Evolutionary conservation across 2,888 invertebrate species (phyloP).

Genomic region (Alcis repandata): DNA sequence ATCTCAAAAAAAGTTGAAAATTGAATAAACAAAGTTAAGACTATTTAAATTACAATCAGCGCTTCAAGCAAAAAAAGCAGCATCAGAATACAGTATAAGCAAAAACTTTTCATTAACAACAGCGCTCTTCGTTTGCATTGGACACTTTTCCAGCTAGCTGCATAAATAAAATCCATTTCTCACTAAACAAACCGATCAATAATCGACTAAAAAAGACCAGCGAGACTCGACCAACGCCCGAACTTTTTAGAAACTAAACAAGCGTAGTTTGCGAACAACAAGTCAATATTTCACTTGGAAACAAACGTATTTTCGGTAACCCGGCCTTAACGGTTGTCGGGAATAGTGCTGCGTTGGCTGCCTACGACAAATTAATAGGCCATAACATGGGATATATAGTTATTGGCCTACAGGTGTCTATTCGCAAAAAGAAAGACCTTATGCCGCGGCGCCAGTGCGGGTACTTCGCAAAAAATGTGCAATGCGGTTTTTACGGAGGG

Average conservation of each 20-base stretch:
- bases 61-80: too few relatives aligned
- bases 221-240: slow-evolving; percentile 13
- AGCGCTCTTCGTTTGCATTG: neutral
- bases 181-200: slow-evolving; percentile 21
- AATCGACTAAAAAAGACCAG: slow-evolving; percentile 18
- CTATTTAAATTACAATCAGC: too few relatives aligned
- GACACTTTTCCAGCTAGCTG: neutral
- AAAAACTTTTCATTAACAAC: neutral
- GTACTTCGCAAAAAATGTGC: slow-evolving; percentile 24
- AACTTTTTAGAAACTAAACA: slow-evolving; percentile 37
- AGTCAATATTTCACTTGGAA: slow-evolving; percentile 45
- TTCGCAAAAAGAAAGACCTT: slow-evolving; percentile 44
- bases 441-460: slow-evolving; percentile 14
- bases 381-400: slow-evolving; percentile 70
- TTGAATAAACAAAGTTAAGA: too few relatives aligned
- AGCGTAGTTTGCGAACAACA: slow-evolving; percentile 38
- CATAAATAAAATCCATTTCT: slow-evolving; percentile 25
- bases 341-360: slow-evolving; percentile 55
- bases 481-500: slow-evolving; percentile 23
- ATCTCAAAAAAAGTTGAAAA: too few relatives aligned
- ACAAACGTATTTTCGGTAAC: slow-evolving; percentile 47
- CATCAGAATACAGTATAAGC: neutral
- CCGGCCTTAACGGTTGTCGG: slow-evolving; percentile 42
- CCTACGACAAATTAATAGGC: slow-evolving; percentile 72
- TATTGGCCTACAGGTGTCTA: slow-evolving; percentile 59